phyloP scores from a whole-genome alignment of 2,888 invertebrate species.

The Steinernema hermaphroditum region DNA sequence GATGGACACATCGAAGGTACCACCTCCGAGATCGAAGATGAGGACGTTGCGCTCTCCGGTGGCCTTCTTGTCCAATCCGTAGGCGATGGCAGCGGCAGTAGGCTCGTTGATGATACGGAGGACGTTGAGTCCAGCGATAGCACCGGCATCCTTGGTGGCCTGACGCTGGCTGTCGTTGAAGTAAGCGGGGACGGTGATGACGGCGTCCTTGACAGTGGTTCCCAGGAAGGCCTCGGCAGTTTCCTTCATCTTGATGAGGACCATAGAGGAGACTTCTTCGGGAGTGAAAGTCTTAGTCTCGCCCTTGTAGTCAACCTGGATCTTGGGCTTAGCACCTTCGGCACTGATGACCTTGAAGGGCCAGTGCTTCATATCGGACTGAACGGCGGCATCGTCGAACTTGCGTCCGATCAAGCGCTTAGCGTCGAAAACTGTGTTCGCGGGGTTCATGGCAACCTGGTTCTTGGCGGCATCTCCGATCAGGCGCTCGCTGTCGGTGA shows the following conservation, averaged over 20 bases:
- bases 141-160: slow-evolving; percentile 71
- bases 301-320: slow-evolving; percentile 80
- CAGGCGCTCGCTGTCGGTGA: slow-evolving; percentile 69
- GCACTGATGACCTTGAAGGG: slow-evolving; percentile 61
- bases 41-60: slow-evolving; percentile 54
- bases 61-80: slow-evolving; percentile 72
- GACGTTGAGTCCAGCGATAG: slow-evolving; percentile 69
- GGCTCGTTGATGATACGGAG: slow-evolving; percentile 70
- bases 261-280: slow-evolving; percentile 61
- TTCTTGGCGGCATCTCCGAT: slow-evolving; percentile 70
- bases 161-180: slow-evolving; percentile 74
- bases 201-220: slow-evolving; percentile 73
- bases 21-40: slow-evolving; percentile 68
- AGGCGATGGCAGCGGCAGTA: slow-evolving; percentile 77
- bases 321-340: slow-evolving; percentile 49
- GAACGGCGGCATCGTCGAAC: slow-evolving; percentile 68
- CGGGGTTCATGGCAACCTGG: slow-evolving; percentile 70
- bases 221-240: slow-evolving; percentile 72
- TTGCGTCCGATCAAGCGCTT: slow-evolving; percentile 54
- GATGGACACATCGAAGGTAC: slow-evolving; percentile 70
- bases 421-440: slow-evolving; percentile 69
- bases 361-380: slow-evolving; percentile 65
- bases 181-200: slow-evolving; percentile 83
- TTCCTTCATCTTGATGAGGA: slow-evolving; percentile 82
- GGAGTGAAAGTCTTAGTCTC: slow-evolving; percentile 75